These are phyloP conservation scores for Busseola fusca DNA, from an alignment of 2,888 invertebrate genomes.

Conservation along the genomic window DNA sequence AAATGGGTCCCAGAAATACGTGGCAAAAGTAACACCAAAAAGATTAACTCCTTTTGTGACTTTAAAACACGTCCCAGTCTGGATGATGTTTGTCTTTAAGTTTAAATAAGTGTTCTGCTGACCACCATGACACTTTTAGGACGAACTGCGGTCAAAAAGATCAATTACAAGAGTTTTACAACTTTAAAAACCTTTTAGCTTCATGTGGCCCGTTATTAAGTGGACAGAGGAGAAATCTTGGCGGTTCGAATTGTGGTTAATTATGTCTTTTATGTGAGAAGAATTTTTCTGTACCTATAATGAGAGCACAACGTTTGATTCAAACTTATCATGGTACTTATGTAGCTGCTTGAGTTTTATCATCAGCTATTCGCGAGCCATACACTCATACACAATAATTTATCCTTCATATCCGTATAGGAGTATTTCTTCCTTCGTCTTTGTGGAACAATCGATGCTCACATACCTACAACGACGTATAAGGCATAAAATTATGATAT, in stretches of 20 bases:
- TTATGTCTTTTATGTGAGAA: constrained; percentile 14
- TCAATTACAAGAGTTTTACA: constrained; percentile 56
- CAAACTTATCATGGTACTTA: not conserved
- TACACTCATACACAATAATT: constrained; percentile 25
- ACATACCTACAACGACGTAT: constrained; percentile 30
- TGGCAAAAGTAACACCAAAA: constrained; percentile 46
- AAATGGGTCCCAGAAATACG: constrained; percentile 37
- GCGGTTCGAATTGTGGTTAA: constrained; percentile 16
- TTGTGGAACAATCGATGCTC: constrained; percentile 38
- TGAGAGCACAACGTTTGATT: constrained; percentile 2
- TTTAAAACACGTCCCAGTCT: constrained; percentile 41
- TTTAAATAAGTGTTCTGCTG: constrained; percentile 43
- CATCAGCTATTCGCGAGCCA: constrained; percentile 7
- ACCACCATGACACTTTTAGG: constrained; percentile 43
- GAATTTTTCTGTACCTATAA: not conserved
- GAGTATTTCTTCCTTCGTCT: constrained; percentile 23
- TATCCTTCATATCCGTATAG: constrained; percentile 31
- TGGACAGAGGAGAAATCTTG: constrained; percentile 25
- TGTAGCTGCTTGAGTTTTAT: not conserved
- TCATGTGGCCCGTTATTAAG: constrained; percentile 43
- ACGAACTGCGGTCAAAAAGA: constrained; percentile 54
- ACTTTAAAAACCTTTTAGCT: constrained; percentile 55
- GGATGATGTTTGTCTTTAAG: constrained; percentile 40
- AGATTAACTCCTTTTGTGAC: constrained; percentile 42
- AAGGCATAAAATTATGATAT: constrained; percentile 55